Evolutionary conservation across 2,113 vertebrate species (phyloP).

Genomic region (Thamnophis sirtalis): DNA sequence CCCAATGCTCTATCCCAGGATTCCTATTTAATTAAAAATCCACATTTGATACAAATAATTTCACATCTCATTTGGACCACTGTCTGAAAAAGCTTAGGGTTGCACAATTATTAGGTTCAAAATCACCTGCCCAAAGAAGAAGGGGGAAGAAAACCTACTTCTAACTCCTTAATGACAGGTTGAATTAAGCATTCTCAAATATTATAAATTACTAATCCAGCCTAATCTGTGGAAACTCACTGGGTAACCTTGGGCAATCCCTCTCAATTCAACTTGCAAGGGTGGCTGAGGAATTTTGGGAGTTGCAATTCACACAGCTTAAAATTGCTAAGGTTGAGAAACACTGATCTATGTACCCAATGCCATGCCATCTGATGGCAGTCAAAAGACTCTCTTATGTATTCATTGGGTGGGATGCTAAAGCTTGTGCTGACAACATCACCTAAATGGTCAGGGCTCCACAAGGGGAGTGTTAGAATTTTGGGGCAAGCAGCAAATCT

Average conservation of each 20-base stretch:
- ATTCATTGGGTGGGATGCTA: neutral
- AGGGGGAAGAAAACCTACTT: neutral
- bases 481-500: neutral
- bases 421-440: neutral
- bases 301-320: neutral
- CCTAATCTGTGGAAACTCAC: neutral
- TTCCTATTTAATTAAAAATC: neutral
- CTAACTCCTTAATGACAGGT: neutral
- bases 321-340: neutral
- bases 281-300: neutral
- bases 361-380: neutral
- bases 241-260: neutral
- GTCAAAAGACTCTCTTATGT: neutral
- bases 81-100: neutral
- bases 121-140: neutral
- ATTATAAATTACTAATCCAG: neutral
- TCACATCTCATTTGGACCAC: neutral
- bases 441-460: neutral
- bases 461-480: neutral
- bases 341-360: neutral
- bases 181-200: neutral
- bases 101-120: neutral
- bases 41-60: neutral
- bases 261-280: neutral
- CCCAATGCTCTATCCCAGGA: neutral